Evolutionary conservation across 2,797 vertebrate species (phyloP), one percentile per base, ranked within the genome.

Genomic region (Dallia pectoralis): DNA sequence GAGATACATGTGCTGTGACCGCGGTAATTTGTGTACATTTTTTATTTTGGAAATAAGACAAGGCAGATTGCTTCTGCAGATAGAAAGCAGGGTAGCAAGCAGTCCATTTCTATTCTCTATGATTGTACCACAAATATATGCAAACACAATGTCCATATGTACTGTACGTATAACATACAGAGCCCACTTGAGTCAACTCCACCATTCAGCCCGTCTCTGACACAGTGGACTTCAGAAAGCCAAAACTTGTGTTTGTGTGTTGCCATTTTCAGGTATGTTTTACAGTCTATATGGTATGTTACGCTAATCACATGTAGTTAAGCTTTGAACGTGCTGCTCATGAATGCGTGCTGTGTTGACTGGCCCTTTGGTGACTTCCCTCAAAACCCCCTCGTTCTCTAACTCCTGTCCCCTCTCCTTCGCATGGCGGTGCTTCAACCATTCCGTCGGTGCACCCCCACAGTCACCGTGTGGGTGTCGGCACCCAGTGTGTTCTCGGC

Each of bases 401-500:
- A 56, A 56, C n/a, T 16, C 53, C 51, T 53, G 22, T 53, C 51
- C 53, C 22, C 4, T 56, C 22, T 11, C 22, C 53, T 56, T 22
- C 53, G 22, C 22, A 29, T 6, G 29, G 16, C 27, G 4, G 59
- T 8, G 22, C 69, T 4, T 4, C n/a, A 81, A 62, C 49, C 82
- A 74, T 78, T 88, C 67, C 74, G 88, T 53, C 80, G 76, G 59
- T 89, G 85, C 4, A 99, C 95, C 30, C 67, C 84, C 67, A 99
- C 80, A 0, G 91, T 94, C 19, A 99, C 78, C 0, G 93, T 96
- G 77, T 91, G 95, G 1, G 95, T 97, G 85, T 98, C 98, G 0
- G 97, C 96, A 33, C 98, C 98, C 0, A 98, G 92, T 19, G 93
- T 87, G 78, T 99, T 99, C 79, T 99, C 96, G 15, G 97, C 98